phyloP scores from a whole-genome alignment of 2,113 vertebrate genomes.

The Burhinus bistriatus region DNA sequence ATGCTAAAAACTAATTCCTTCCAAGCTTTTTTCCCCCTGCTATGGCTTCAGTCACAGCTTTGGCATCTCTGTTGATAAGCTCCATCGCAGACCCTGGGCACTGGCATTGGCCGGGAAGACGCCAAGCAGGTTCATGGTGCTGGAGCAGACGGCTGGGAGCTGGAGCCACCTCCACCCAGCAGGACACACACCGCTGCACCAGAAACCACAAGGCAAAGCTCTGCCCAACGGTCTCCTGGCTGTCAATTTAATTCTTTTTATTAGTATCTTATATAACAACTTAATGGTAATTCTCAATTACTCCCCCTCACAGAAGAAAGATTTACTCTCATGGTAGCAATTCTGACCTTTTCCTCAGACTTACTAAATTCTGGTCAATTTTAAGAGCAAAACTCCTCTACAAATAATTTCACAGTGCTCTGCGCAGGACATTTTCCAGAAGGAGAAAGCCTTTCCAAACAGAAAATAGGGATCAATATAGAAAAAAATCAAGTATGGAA shows the following conservation, averaged over 20 bases:
- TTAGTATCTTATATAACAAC: background rate
- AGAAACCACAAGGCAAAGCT: background rate
- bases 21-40: background rate
- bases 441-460: background rate
- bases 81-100: accelerated
- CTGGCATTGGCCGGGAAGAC: background rate
- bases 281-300: background rate
- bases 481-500: background rate
- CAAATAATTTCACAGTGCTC: background rate
- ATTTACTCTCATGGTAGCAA: background rate
- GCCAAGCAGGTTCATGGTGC: accelerated
- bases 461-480: background rate
- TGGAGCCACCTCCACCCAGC: background rate
- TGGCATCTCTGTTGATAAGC: background rate
- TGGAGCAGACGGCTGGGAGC: background rate
- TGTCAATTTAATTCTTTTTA: background rate
- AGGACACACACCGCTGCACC: background rate
- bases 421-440: background rate
- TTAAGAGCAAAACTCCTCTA: background rate
- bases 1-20: background rate
- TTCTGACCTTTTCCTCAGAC: background rate
- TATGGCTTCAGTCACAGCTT: background rate
- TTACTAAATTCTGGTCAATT: background rate
- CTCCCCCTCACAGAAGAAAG: background rate
- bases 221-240: background rate